Conservation (phyloP, 2,888 invertebrate species). For the Ditylenchus weischeri region DNA sequence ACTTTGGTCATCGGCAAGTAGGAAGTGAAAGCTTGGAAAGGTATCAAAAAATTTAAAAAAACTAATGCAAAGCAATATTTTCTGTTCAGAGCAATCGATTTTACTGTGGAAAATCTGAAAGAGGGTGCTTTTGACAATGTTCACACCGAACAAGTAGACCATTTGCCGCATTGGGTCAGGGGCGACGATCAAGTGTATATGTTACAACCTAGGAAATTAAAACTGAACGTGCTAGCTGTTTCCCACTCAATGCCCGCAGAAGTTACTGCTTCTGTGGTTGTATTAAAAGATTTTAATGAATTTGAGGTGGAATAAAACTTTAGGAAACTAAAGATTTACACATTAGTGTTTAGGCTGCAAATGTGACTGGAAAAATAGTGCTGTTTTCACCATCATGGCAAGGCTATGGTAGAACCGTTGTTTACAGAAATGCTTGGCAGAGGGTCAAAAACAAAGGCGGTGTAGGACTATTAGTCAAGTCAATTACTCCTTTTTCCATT, state of each 20-base stretch:
- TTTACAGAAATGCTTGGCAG: constrained; percentile 15
- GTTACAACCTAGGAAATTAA: constrained; percentile 50
- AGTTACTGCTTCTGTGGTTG: constrained; percentile 59
- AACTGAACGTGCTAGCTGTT: constrained; percentile 58
- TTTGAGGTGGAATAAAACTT: constrained; percentile 35
- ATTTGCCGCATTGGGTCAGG: constrained; percentile 45
- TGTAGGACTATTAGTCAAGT: constrained; percentile 59
- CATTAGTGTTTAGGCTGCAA: constrained; percentile 17
- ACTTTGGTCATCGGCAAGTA: constrained; percentile 38
- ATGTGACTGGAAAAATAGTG: constrained; percentile 60
- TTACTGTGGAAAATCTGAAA: constrained; percentile 26
- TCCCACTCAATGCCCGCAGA: constrained; percentile 57
- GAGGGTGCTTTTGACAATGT: constrained; percentile 63
- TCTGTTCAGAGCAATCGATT: constrained; percentile 53
- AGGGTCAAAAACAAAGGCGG: constrained; percentile 48
- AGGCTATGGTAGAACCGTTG: constrained; percentile 42
- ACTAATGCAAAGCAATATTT: no score
- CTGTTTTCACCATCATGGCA: constrained; percentile 59
- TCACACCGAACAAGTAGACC: constrained; percentile 69
- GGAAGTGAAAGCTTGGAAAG: constrained; percentile 33
- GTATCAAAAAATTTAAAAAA: no score
- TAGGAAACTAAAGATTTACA: not conserved
- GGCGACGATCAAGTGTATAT: no score
- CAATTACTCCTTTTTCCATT: constrained; percentile 60
- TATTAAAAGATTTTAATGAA: constrained; percentile 51